These are phyloP conservation scores for Myripristis jacobus DNA, from an alignment of 2,797 vertebrate genomes.

Conservation along the genomic window DNA sequence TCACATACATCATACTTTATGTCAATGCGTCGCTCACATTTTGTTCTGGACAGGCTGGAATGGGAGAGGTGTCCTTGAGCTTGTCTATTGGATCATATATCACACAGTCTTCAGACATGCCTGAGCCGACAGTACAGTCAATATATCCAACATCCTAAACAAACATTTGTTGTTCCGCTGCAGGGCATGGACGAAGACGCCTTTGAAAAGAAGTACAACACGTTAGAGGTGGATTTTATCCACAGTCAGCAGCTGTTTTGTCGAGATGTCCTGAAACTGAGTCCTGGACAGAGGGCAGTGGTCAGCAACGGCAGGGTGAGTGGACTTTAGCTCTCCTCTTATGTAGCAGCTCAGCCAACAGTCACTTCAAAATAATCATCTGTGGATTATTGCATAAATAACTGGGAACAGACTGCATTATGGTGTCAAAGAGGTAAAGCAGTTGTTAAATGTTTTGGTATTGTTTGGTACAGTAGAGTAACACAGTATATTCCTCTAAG, in stretches of 20 bases:
- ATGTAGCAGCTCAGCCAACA: not conserved
- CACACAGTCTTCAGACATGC: conserved; percentile 37
- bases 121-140: conserved; percentile 28
- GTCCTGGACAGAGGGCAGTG: conserved; percentile 88
- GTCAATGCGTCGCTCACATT: conserved; percentile 54
- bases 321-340: conserved; percentile 1
- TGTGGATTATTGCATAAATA: not conserved
- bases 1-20: conserved; percentile 63
- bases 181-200: conserved; percentile 90
- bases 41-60: conserved; percentile 48
- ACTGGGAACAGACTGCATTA: not conserved
- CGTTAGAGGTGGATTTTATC: conserved; percentile 90
- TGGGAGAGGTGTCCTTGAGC: conserved; percentile 53
- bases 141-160: conserved; percentile 37
- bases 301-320: conserved; percentile 95
- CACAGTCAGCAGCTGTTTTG: conserved; percentile 92
- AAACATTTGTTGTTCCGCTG: conserved; percentile 58
- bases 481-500: conserved; percentile 22
- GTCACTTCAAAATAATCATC: conserved; percentile 9
- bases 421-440: conserved; percentile 3
- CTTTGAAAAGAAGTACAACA: conserved; percentile 98
- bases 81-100: conserved; percentile 36
- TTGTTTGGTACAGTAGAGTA: conserved; percentile 8
- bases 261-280: conserved; percentile 89
- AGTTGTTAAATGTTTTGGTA: conserved; percentile 4